phyloP scores from a whole-genome alignment of 2,888 invertebrate genomes.

The Gryllus longicercus region DNA sequence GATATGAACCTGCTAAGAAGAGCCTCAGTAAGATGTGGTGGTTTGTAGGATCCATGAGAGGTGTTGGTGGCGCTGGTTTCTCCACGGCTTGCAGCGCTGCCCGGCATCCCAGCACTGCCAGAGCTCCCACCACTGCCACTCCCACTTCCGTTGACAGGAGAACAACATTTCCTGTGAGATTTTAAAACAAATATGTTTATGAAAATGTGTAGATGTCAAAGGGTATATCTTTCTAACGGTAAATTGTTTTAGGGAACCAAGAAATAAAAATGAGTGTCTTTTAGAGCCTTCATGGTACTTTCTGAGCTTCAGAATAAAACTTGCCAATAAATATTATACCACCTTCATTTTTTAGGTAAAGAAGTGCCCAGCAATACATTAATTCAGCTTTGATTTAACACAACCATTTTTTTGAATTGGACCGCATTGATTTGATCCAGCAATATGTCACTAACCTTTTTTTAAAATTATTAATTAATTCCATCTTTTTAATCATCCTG shows the following conservation, averaged over 20 bases:
- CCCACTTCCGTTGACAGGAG: conserved; percentile 49
- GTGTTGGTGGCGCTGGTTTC: conserved; percentile 51
- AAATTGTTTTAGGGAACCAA: too few species aligned
- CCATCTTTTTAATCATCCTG: not conserved
- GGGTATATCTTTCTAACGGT: too few species aligned
- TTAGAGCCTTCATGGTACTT: too few species aligned
- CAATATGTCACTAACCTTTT: not conserved
- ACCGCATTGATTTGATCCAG: too few species aligned
- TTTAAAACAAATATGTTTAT: not conserved
- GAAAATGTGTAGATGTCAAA: not conserved
- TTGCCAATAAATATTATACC: too few species aligned
- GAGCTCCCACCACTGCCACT: conserved; percentile 33
- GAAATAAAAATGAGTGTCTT: too few species aligned
- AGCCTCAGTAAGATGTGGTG: conserved; percentile 58
- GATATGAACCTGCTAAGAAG: conserved; percentile 52
- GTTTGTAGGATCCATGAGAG: conserved; percentile 43
- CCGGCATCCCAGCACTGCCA: conserved; percentile 46
- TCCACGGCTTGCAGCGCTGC: conserved; percentile 53
- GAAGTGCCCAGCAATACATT: too few species aligned
- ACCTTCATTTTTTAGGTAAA: too few species aligned
- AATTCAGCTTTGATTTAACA: too few species aligned
- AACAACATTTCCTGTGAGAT: conserved; percentile 48
- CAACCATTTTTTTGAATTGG: too few species aligned
- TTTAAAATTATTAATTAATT: not conserved
- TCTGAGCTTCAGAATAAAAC: too few species aligned